Evolutionary conservation across 2,888 invertebrate genomes (phyloP).

Genomic region (Leptinotarsa tumamoca): DNA sequence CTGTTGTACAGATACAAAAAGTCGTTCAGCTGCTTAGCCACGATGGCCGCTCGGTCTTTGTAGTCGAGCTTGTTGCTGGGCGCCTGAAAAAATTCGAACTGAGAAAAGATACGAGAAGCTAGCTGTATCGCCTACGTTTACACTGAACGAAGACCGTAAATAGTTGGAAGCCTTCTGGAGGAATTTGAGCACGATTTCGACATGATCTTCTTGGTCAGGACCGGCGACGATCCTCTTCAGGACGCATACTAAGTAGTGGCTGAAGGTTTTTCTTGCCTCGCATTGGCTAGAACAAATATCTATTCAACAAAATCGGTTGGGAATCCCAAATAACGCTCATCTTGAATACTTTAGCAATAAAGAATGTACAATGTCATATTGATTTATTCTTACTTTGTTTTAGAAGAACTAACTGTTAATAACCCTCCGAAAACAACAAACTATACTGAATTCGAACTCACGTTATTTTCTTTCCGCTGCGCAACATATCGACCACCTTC

Average conservation of each 20-base stretch:
- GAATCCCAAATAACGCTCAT: not conserved
- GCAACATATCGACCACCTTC: constrained; percentile 69
- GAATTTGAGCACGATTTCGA: constrained; percentile 81
- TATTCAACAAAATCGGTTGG: not conserved
- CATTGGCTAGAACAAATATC: constrained; percentile 68
- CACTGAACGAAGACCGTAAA: constrained; percentile 77
- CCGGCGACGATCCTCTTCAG: constrained; percentile 75
- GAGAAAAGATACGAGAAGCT: not conserved
- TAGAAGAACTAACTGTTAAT: too few species aligned
- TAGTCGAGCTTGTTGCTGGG: constrained; percentile 79
- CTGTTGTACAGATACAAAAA: constrained; percentile 86
- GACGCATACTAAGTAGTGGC: constrained; percentile 80
- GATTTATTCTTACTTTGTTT: too few species aligned
- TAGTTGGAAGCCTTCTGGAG: constrained; percentile 79
- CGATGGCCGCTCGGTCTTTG: constrained; percentile 86
- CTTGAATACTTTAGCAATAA: too few species aligned
- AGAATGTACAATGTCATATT: too few species aligned
- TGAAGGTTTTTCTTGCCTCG: constrained; percentile 83
- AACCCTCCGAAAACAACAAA: too few species aligned
- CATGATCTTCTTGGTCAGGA: constrained; percentile 70
- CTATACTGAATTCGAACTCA: constrained; percentile 61
- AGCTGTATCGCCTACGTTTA: constrained; percentile 66
- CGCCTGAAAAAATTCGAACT: constrained; percentile 66
- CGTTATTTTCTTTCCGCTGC: constrained; percentile 77
- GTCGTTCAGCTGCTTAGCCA: constrained; percentile 86